Evolutionary conservation across 2,797 vertebrate species (phyloP).

Genomic region (Microctenopoma lineatum): DNA sequence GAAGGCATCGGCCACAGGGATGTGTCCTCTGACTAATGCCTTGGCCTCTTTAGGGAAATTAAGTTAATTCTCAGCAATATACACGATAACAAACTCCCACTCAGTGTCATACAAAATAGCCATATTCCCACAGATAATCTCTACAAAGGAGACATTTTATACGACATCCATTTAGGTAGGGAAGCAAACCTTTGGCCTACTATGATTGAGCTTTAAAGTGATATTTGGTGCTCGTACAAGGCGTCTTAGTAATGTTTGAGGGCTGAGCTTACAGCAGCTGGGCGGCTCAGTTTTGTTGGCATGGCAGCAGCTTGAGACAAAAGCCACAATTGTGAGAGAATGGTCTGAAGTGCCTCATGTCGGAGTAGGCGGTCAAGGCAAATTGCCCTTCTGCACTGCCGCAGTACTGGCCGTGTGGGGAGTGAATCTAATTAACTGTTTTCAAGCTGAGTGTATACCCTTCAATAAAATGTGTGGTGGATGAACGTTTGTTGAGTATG

Average conservation of each 20-base stretch:
- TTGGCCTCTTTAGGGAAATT: conserved; percentile 63
- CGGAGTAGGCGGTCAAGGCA: conserved; percentile 41
- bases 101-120: conserved; percentile 33
- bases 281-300: conserved; percentile 47
- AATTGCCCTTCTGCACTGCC: conserved; percentile 28
- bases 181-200: conserved; percentile 10
- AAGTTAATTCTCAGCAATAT: conserved; percentile 38
- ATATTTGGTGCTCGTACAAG: conserved; percentile 13
- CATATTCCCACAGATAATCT: conserved; percentile 19
- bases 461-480: conserved; percentile 18
- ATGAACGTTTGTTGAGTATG: conserved; percentile 9
- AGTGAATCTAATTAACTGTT: conserved; percentile 52
- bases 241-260: conserved; percentile 27
- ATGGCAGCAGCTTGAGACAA: conserved; percentile 55
- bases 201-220: conserved; percentile 16
- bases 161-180: conserved; percentile 25
- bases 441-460: conserved; percentile 31
- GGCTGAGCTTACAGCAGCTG: conserved; percentile 17
- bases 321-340: conserved; percentile 39
- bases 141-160: conserved; percentile 5
- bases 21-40: conserved; percentile 43
- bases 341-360: conserved; percentile 34
- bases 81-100: conserved; percentile 44
- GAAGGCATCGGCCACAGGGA: conserved; percentile 7
- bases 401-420: conserved; percentile 28